Evolutionary conservation across 2,888 invertebrate genomes (phyloP).

Genomic region (Monoplex corrugatus): DNA sequence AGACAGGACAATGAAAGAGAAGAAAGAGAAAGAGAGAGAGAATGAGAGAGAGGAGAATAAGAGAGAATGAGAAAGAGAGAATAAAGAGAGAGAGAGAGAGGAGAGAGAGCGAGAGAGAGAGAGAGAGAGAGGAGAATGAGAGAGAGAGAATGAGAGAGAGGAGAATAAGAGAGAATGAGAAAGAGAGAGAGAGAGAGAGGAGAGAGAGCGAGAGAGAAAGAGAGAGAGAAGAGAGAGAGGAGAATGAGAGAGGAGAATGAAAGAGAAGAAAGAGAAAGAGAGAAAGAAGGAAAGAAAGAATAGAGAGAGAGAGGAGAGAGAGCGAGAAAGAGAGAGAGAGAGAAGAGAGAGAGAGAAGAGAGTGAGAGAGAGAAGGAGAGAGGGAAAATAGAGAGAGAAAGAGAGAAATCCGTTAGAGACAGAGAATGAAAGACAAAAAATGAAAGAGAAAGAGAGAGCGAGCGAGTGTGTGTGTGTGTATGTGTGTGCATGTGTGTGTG

Average conservation of each 20-base stretch:
- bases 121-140: neutral
- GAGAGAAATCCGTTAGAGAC: too few species aligned
- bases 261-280: neutral
- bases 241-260: neutral
- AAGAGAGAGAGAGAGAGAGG: too few species aligned
- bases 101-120: neutral
- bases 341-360: neutral
- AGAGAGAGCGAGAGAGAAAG: neutral
- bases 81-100: neutral
- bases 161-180: neutral
- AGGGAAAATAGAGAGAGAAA: too few species aligned
- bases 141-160: neutral
- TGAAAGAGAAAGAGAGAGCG: too few species aligned
- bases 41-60: too few species aligned
- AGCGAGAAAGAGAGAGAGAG: neutral
- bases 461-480: too few species aligned
- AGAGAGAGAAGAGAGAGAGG: neutral
- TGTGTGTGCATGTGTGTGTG: too few species aligned
- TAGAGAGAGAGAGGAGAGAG: neutral
- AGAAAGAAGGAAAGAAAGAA: neutral
- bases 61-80: too few species aligned
- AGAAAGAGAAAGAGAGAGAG: too few species aligned
- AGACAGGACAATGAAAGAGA: too few species aligned
- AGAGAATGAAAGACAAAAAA: too few species aligned
- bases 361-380: too few species aligned